Base-by-base conservation (phyloP, 2,113 vertebrate genomes). In the Toxotes jaculatrix region DNA sequence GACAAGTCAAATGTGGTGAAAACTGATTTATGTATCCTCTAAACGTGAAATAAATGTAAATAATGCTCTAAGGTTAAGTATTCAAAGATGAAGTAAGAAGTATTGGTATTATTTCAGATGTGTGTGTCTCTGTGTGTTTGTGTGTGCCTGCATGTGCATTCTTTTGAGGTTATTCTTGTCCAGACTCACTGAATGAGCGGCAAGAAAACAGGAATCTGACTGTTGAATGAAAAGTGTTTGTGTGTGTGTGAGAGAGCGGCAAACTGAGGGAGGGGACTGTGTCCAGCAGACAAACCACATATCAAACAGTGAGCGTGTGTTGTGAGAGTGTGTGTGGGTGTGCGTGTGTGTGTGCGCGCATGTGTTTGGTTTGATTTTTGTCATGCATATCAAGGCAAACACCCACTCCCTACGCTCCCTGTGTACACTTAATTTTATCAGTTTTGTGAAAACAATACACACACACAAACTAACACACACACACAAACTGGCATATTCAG, bases 161-260 rank as follows among this genome's bases (percentile, higher is more conserved):
- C 51, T 77, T 88, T 78, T 51, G 21, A 53, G 66, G 79, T 82
- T 88, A 89, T 90, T 89, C 73, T 80, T 59, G 70, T 86, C 77
- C 32, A 34, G 51, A 80, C 43, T 36, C 38, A 74, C 42, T 90
- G 88, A 89, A 90, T 92, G 80, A 84, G 87, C 81, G 79, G 84
- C 77, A 89, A 76, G 55, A 88, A 87, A 92, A 90, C 89, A 91
- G 91, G 86, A 92, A 91, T 80, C 53, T 32, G 70, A 73, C 42
- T 47, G 62, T 60, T 89, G 87, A 88, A 87, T 84, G 67, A 86
- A 85, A 82, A 62, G 55, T 75, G 67, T 86, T 62, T 74, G 78
- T 85, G 68, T 83, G 11, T 77, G 65, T 45, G 71, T 63, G 67
- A 61, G 56, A 66, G 67, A 61, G 56, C 61, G 5, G 57, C 51